Evolutionary conservation across 2,888 invertebrate genomes (phyloP).

Genomic region (Trichogramma dendrolimi): DNA sequence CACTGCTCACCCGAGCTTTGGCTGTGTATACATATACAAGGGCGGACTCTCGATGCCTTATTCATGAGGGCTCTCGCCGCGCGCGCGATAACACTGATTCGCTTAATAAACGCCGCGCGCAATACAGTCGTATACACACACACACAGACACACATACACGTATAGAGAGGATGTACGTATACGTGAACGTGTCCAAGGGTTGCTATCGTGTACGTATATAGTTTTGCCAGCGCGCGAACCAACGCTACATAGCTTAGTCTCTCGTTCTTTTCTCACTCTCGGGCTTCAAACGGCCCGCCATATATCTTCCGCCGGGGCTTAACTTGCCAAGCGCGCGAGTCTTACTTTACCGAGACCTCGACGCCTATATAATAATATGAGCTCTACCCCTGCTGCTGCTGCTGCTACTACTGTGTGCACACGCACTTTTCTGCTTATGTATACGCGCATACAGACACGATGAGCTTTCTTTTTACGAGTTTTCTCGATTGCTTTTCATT

Average conservation of each 20-base stretch:
- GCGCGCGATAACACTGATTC: conserved; percentile 49
- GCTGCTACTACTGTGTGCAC: background rate
- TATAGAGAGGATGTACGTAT: too few relatives aligned
- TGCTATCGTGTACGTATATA: too few relatives aligned
- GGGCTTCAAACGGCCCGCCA: conserved; percentile 46
- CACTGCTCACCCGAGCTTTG: background rate
- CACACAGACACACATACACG: too few relatives aligned
- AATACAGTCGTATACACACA: too few relatives aligned
- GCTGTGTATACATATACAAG: conserved; percentile 23
- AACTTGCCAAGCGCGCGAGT: conserved; percentile 39
- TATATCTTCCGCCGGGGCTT: conserved; percentile 46
- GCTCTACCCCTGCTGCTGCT: background rate
- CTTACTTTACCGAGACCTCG: background rate
- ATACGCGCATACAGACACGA: too few relatives aligned
- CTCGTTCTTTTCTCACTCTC: conserved; percentile 34
- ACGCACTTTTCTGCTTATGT: background rate
- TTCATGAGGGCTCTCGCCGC: conserved; percentile 50
- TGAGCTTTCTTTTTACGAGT: too few relatives aligned
- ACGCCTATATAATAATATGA: background rate
- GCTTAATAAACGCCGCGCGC: conserved; percentile 49
- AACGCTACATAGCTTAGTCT: conserved; percentile 18
- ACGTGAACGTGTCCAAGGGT: too few relatives aligned
- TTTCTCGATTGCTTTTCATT: too few relatives aligned
- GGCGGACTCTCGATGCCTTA: conserved; percentile 50
- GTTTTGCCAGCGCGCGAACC: background rate